Evolutionary conservation across 2,888 invertebrate species (phyloP), one percentile per base, ranked within the genome.

Genomic region (Spilarctia lutea): DNA sequence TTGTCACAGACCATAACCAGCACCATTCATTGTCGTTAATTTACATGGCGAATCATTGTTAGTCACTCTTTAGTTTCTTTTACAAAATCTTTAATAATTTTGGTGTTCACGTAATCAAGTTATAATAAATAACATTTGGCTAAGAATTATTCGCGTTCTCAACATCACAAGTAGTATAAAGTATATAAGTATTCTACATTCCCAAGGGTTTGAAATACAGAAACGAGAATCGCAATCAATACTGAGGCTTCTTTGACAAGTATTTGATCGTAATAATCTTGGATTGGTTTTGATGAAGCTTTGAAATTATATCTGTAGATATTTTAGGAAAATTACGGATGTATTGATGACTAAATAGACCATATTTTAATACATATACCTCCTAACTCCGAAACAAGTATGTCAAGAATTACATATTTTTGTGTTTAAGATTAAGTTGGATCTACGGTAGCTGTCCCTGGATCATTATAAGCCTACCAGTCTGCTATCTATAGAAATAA

Each of bases 221-320:
- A 56, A 35, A 35, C 35, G 24, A 69, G 35, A 69, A 24, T 18
- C 13, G 18, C 24, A 33, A 8, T 68, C 48, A 33, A 52, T 69
- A 69, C 52, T 24, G n/a, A 52, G 3, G 70, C 20, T 39, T 27
- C 18, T 27, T 39, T 56, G 16, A 39, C 33, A 20, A 70, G 24
- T 71, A 20, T 63, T 63, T 71, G 42, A 71, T 63, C 27, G 35
- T 60, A 42, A 60, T 42, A 63, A 63, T 63, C 60, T 71, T 11
- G 27, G 20, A 30, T 35, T 39, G 39, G 18, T 68, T 48, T 68
- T 30, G 10, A 48, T 24, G 30, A 68, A 48, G 2, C 11, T 68
- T 30, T 11, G 45, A 45, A 48, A 45, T 45, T 27, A 27, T 7
- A 3, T 66, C 16, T 27, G 7, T 30, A 30, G n/a, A 68, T 45